phyloP scores from a whole-genome alignment of 92 coral and sea anemone genomes.

The Isaurus tuberculatus region DNA sequence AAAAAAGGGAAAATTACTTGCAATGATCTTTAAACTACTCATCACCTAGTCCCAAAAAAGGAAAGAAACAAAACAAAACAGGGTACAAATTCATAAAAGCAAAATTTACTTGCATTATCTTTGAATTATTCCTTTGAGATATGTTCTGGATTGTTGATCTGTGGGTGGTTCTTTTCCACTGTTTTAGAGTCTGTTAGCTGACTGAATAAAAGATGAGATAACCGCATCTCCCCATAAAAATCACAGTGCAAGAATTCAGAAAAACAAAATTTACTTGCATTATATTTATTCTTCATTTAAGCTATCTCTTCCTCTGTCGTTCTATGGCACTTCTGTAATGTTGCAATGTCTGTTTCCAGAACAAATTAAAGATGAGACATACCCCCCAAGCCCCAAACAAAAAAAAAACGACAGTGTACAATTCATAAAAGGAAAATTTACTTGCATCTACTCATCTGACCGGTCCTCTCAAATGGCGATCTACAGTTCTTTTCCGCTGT shows the following conservation, averaged over 20 bases:
- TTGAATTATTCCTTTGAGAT: neutral
- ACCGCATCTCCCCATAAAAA: neutral
- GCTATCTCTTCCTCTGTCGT: neutral
- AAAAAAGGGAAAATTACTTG: no score
- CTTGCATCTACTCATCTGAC: neutral
- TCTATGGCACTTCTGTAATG: neutral
- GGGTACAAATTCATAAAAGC: no score
- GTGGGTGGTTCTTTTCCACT: neutral
- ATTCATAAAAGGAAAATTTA: neutral
- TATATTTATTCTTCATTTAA: no score
- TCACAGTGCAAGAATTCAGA: neutral
- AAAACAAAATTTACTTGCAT: neutral
- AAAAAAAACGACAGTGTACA: neutral
- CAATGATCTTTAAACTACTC: neutral
- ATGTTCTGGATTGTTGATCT: neutral
- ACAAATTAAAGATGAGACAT: conserved; percentile 2
- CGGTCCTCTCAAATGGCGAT: no score
- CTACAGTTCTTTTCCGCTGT: no score
- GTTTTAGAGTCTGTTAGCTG: no score
- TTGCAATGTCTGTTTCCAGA: neutral
- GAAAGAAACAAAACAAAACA: no score
- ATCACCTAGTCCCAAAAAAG: neutral
- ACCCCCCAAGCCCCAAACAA: conserved; percentile 26
- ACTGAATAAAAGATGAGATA: conserved; percentile 3
- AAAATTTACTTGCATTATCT: no score